A percentile compares a stretch with the other conserved stretches of the same genome.
Evolutionary conservation across 2,797 vertebrate species (phyloP).

Genomic region (Serranus cabrilla): DNA sequence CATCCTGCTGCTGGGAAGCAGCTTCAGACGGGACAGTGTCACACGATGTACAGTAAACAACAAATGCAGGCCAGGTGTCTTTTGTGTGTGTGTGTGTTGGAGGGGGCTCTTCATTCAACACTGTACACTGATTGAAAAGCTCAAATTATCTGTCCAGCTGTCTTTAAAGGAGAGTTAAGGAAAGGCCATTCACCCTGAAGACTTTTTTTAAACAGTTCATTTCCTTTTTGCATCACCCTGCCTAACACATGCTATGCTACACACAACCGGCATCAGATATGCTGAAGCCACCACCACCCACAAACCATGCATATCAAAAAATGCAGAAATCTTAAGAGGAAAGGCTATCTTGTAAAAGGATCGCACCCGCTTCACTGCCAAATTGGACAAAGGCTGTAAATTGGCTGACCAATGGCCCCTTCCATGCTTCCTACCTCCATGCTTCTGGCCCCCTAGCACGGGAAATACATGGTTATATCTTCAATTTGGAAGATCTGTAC

Average conservation of each 20-base stretch:
- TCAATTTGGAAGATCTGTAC: too few species aligned
- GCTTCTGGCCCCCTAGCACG: too few species aligned
- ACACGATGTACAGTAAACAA: slow-evolving; percentile 79
- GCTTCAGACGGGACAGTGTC: slow-evolving; percentile 69
- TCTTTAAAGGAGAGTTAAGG: slow-evolving; percentile 1
- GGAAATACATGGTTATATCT: too few species aligned
- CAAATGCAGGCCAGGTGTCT: slow-evolving; percentile 59
- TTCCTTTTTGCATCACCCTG: background rate
- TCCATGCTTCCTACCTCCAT: too few species aligned
- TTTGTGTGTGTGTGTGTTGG: slow-evolving; percentile 1
- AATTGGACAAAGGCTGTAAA: too few species aligned
- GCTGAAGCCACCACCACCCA: slow-evolving; percentile 1
- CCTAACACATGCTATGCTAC: background rate
- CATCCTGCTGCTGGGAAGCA: slow-evolving; percentile 80
- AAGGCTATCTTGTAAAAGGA: too few species aligned
- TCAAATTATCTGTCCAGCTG: background rate
- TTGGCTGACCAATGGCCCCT: too few species aligned
- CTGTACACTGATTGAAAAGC: slow-evolving; percentile 28
- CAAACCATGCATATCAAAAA: slow-evolving; percentile 24
- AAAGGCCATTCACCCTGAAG: background rate
- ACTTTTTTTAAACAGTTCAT: background rate
- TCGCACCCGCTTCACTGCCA: too few species aligned
- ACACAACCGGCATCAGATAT: slow-evolving; percentile 23
- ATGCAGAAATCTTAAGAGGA: background rate
- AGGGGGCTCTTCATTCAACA: slow-evolving; percentile 22